Evolutionary conservation across 2,888 invertebrate species (phyloP).

Genomic region (Deilephila elpenor): DNA sequence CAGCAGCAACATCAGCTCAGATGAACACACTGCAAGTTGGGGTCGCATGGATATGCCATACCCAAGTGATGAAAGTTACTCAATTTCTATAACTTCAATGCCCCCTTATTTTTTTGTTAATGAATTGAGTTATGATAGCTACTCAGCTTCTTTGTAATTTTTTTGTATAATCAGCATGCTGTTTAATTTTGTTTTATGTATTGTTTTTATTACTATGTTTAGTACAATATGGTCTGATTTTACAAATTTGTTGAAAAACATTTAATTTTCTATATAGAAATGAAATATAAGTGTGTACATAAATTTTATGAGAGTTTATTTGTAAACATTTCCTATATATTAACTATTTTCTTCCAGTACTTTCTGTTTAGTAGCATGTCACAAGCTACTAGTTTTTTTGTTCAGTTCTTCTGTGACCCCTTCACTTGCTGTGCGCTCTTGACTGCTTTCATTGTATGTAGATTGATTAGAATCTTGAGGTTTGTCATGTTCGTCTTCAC

Average conservation of each 20-base stretch:
- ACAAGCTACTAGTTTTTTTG: not conserved
- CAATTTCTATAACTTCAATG: constrained; percentile 43
- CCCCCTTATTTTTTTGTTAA: constrained; percentile 46
- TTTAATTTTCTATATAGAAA: not conserved
- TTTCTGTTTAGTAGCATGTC: not conserved
- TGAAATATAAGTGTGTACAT: not conserved
- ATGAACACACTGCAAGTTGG: constrained; percentile 37
- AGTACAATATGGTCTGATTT: not conserved
- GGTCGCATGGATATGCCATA: constrained; percentile 39
- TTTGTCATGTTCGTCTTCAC: constrained; percentile 53
- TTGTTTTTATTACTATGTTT: constrained; percentile 27
- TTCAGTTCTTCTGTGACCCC: not conserved
- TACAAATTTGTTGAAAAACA: not conserved
- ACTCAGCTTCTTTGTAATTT: constrained; percentile 31
- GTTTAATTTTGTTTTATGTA: constrained; percentile 28
- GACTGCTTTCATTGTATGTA: constrained; percentile 41
- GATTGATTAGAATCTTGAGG: constrained; percentile 45
- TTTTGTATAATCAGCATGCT: constrained; percentile 5
- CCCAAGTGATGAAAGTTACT: constrained; percentile 38
- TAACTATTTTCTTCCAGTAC: too few species aligned
- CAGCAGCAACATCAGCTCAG: constrained; percentile 26
- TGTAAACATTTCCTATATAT: too few species aligned
- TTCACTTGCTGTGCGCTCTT: constrained; percentile 33
- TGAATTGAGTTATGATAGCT: constrained; percentile 40
- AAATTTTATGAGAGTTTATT: too few species aligned